Conservation (phyloP, 30 jellyfish, hydroid and myxozoan genomes). For the Pelagia noctiluca region DNA sequence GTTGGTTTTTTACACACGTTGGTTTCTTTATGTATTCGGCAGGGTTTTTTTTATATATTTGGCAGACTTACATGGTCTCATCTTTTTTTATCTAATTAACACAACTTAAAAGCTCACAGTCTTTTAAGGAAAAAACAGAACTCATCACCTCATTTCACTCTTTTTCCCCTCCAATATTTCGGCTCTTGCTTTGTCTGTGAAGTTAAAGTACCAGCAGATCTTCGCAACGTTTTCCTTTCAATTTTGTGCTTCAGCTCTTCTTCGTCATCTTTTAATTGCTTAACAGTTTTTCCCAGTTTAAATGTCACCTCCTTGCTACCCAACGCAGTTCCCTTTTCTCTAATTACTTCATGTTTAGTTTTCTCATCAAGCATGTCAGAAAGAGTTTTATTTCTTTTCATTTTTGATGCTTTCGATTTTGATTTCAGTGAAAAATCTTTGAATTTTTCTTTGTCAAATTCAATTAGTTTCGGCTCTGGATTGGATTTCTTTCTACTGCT, state of each 20-base stretch:
- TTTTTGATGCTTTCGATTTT: not conserved
- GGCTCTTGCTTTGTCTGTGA: conserved; percentile 50
- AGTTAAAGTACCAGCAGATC: conserved; percentile 87
- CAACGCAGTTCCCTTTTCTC: conserved; percentile 77
- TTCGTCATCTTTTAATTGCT: conserved; percentile 60
- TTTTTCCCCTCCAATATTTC: conserved; percentile 81
- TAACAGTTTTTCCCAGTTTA: conserved; percentile 51
- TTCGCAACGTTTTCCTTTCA: conserved; percentile 82
- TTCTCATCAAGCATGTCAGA: conserved; percentile 74
- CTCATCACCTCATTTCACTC: conserved; percentile 31
- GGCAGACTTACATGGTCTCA: too few species aligned
- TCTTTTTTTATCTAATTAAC: too few species aligned
- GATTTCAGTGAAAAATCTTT: not conserved
- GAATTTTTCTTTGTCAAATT: conserved; percentile 61
- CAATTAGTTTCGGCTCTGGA: conserved; percentile 66
- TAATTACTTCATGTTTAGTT: conserved; percentile 36
- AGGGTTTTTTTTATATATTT: too few species aligned
- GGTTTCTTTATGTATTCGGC: too few species aligned
- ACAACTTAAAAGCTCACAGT: too few species aligned
- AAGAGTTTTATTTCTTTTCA: conserved; percentile 3
- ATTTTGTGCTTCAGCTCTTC: conserved; percentile 72
- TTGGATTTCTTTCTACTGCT: conserved; percentile 14
- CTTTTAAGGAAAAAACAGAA: not conserved
- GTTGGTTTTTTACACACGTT: too few species aligned
- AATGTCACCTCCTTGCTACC: conserved; percentile 91